Evolutionary conservation across 2,888 invertebrate genomes (phyloP), one percentile per base, ranked within the genome.

Genomic region (Hoplodrina ambigua): DNA sequence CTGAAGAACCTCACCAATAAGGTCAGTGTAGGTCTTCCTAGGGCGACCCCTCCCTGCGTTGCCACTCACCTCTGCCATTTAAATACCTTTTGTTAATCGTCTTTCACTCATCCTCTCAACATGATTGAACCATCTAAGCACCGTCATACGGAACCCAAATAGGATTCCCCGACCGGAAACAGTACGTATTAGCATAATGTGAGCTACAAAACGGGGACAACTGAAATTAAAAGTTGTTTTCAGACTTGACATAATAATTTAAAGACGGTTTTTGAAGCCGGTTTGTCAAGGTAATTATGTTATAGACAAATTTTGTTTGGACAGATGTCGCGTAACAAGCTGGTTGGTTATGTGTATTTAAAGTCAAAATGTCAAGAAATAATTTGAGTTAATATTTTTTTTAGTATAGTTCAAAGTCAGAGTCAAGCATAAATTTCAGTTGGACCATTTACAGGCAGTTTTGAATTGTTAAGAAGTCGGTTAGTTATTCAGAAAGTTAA

Each of bases 221-320:
- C 89, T 89, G 91, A 92, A 92, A 92, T 88, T 87, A 92, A 92
- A 91, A 92, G 92, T 92, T 88, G 87, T 87, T 89, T 88, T 88
- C 89, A 89, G 87, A 79, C 46, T 53, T 57, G 72, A 20, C 75
- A 66, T 83, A 75, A 25, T 70, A 67, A 75, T 75, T 78, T 75
- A 70, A 62, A 60, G 58, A 69, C 55, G 7, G 64, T 84, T 85
- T 83, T 80, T 70, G 78, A 81, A 84, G 83, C 87, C 73, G 83
- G 87, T 86, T 85, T 77, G 78, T 82, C 80, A 63, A 77, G 65
- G 68, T 68, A 73, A 65, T 72, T 78, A 74, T 37, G 54, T 61
- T 50, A 65, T 67, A 49, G 64, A 72, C 57, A 66, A 74, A 74
- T 65, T 67, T 52, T 76, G 52, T 78, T 79, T 69, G 61, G 58